Conservation (phyloP, 2,797 vertebrate genomes). For the Oophaga sylvatica region DNA sequence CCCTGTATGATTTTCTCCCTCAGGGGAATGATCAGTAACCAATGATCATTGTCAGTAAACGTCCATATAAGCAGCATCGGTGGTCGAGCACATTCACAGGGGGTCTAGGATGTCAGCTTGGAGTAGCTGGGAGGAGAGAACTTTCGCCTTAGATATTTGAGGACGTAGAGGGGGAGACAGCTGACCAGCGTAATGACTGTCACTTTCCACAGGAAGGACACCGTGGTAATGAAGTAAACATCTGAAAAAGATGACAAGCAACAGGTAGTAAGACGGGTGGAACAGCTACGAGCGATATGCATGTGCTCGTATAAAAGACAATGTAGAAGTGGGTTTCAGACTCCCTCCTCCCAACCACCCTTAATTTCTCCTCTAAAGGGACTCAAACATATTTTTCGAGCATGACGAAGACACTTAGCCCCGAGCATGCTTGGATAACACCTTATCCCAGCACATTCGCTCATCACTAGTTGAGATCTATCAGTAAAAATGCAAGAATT, state of each 20-base stretch:
- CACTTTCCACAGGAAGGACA: constrained; percentile 98
- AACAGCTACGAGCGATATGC: not conserved
- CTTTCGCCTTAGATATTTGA: constrained; percentile 94
- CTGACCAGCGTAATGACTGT: constrained; percentile 95
- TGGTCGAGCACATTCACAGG: not conserved
- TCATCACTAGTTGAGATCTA: too few relatives aligned
- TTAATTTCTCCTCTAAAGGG: too few relatives aligned
- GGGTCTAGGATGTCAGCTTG: constrained; percentile 87
- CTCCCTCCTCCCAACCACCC: too few relatives aligned
- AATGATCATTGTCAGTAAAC: constrained; percentile 21
- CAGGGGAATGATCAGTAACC: not conserved
- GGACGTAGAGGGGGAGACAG: constrained; percentile 96
- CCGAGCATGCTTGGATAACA: too few relatives aligned
- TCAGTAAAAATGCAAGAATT: too few relatives aligned
- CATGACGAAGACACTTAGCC: too few relatives aligned
- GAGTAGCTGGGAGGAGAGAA: constrained; percentile 98
- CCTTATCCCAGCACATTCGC: too few relatives aligned
- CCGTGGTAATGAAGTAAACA: constrained; percentile 92
- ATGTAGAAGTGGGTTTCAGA: too few relatives aligned
- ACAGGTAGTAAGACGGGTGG: not conserved
- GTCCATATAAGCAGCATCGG: constrained; percentile 45
- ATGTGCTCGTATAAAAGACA: too few relatives aligned
- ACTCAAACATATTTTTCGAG: too few relatives aligned
- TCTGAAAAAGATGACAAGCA: constrained; percentile 74
- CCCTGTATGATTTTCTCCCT: constrained; percentile 38